These are phyloP conservation scores for Eulimnadia texana DNA, from an alignment of 1,140 invertebrate species.

Conservation along the genomic window DNA sequence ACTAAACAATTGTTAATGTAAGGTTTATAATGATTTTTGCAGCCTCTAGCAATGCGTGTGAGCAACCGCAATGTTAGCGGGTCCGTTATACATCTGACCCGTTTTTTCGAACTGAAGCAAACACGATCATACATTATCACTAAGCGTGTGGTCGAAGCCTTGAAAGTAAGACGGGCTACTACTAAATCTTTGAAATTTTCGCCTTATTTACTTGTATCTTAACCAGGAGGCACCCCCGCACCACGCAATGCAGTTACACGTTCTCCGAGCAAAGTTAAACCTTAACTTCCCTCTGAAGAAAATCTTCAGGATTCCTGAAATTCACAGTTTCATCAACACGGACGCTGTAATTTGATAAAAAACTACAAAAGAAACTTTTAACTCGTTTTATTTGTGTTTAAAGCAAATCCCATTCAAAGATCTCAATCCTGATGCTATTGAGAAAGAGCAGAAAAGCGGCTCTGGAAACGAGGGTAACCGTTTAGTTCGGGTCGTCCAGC, in stretches of 20 bases:
- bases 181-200: not conserved
- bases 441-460: conserved; percentile 38
- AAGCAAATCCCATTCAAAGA: conserved; percentile 38
- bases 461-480: conserved; percentile 35
- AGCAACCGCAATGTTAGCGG: conserved; percentile 30
- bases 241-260: conserved; percentile 32
- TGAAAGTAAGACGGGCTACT: conserved; percentile 34
- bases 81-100: conserved; percentile 40
- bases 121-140: conserved; percentile 37
- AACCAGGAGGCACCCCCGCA: not conserved
- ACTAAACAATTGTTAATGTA: conserved; percentile 21
- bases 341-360: not conserved
- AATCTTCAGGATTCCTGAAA: conserved; percentile 31
- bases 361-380: conserved; percentile 4
- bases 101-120: conserved; percentile 43
- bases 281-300: conserved; percentile 34
- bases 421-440: conserved; percentile 40
- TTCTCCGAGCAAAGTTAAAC: conserved; percentile 33
- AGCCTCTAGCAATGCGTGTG: conserved; percentile 17
- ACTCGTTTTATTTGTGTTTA: conserved; percentile 11
- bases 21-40: not conserved
- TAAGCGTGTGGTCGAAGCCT: conserved; percentile 38
- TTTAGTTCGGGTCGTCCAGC: conserved; percentile 34
- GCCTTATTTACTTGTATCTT: not conserved
- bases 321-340: conserved; percentile 25